Evolutionary conservation across 2,113 vertebrate species (phyloP).

Genomic region (Apaloderma vittatum): DNA sequence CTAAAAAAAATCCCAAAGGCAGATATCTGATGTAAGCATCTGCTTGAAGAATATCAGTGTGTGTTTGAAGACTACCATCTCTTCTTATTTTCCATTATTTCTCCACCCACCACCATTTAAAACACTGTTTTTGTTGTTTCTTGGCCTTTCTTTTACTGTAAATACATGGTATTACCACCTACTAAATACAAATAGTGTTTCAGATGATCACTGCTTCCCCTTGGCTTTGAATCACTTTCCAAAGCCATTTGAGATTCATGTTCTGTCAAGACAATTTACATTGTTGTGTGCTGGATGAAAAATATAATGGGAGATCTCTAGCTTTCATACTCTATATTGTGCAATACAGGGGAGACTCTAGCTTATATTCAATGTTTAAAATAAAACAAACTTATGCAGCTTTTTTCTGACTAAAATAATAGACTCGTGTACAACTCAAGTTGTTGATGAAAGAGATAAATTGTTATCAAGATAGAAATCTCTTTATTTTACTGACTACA

Average conservation of each 20-base stretch:
- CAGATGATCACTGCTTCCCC: neutral
- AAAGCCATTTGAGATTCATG: neutral
- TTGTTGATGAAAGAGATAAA: neutral
- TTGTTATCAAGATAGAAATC: neutral
- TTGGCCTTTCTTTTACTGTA: neutral
- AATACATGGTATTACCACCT: neutral
- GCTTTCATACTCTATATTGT: neutral
- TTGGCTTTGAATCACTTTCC: slow-evolving; percentile 17
- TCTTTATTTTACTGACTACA: slow-evolving; percentile 19
- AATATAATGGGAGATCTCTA: slow-evolving; percentile 37
- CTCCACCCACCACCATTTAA: neutral
- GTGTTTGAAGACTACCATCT: neutral
- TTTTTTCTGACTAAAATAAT: neutral
- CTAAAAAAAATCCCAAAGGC: neutral
- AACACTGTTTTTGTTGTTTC: neutral
- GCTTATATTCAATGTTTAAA: neutral
- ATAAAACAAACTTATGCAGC: neutral
- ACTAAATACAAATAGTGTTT: neutral
- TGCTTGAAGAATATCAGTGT: neutral
- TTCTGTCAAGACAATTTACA: slow-evolving; percentile 40
- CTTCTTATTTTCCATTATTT: neutral
- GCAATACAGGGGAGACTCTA: neutral
- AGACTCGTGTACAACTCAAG: neutral
- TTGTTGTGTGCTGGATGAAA: slow-evolving; percentile 22
- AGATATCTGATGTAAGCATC: neutral